These are phyloP conservation scores for Lepas anatifera DNA, from an alignment of 2,888 invertebrate species.

Conservation along the genomic window DNA sequence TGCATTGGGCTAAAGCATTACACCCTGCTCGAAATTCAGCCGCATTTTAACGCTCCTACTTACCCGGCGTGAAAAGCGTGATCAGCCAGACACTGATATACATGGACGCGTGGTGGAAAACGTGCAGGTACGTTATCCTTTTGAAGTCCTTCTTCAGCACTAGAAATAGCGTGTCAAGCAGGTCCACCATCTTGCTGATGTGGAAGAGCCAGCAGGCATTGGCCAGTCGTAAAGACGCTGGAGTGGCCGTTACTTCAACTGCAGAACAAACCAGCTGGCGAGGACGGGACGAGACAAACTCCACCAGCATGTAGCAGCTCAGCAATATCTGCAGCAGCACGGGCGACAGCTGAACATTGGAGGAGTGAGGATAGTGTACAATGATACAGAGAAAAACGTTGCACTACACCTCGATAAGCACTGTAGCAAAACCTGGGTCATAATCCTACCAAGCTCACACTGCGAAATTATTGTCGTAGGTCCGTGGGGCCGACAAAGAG, in stretches of 20 bases:
- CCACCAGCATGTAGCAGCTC: neutral
- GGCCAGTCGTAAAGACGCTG: neutral
- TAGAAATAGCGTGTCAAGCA: slow-evolving; percentile 25
- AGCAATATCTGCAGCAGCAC: neutral
- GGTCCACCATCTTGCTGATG: slow-evolving; percentile 22
- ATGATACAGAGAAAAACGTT: no score
- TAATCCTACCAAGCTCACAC: no score
- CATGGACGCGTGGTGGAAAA: slow-evolving; percentile 24
- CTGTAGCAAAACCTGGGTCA: no score
- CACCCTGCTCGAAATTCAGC: no score
- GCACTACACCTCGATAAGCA: no score
- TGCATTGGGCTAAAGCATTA: no score
- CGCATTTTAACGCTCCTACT: no score
- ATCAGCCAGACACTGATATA: slow-evolving; percentile 23
- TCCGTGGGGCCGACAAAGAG: no score
- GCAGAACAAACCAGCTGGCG: neutral
- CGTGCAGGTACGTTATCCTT: slow-evolving; percentile 24
- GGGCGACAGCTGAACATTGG: no score
- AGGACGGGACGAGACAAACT: neutral
- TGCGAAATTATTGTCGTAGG: no score
- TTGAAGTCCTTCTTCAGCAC: slow-evolving; percentile 24
- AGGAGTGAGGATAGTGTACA: no score
- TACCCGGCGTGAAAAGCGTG: slow-evolving; percentile 21
- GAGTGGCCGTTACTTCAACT: neutral
- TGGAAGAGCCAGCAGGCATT: slow-evolving; percentile 17